Conservation (phyloP, 1,140 invertebrate species). For the Sarcophaga peregrina region DNA sequence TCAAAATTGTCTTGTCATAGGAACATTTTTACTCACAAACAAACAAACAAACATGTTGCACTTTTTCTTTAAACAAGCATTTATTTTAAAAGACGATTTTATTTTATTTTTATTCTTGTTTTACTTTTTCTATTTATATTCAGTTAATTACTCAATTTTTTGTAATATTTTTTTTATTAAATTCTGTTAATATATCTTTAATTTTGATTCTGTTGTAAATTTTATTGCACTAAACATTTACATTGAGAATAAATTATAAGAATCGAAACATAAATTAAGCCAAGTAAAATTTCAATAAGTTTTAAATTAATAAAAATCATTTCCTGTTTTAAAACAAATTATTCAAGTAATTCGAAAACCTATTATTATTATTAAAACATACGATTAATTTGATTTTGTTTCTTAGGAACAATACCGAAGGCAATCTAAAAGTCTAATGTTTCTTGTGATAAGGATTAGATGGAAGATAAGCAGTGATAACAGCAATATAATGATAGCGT, state of each 20-base stretch:
- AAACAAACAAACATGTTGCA: background rate
- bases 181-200: constrained; percentile 8
- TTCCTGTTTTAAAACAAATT: background rate
- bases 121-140: constrained; percentile 5
- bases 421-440: too few relatives aligned
- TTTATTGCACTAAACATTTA: background rate
- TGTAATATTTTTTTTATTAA: constrained; percentile 23
- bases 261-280: background rate
- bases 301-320: too few relatives aligned
- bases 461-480: too few relatives aligned
- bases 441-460: too few relatives aligned
- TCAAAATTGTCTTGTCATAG: background rate
- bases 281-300: too few relatives aligned
- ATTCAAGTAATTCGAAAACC: background rate
- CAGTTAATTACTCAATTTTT: background rate
- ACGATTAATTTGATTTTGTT: background rate
- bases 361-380: background rate
- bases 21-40: background rate
- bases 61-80: background rate
- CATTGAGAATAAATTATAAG: constrained; percentile 33
- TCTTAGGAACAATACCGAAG: background rate
- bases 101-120: constrained; percentile 1
- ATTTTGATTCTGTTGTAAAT: constrained; percentile 25
- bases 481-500: too few relatives aligned
- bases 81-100: constrained; percentile 20